phyloP scores from a whole-genome alignment of 2,113 vertebrate genomes.

The Pseudolaguvia tuberculata region DNA sequence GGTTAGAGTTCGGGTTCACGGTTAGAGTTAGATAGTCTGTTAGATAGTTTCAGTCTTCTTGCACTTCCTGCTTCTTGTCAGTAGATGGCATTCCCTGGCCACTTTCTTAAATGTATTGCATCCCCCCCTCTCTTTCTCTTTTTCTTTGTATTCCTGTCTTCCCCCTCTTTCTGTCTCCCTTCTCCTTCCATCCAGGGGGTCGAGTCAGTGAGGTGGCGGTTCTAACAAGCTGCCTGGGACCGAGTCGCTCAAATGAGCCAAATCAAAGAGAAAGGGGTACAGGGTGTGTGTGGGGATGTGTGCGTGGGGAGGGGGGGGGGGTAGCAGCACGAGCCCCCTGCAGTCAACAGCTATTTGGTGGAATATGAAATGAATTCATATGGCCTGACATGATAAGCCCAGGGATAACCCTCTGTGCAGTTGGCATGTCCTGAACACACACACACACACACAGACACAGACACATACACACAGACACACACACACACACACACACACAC shows the following conservation, averaged over 20 bases:
- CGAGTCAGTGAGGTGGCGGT: conserved; percentile 74
- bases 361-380: conserved; percentile 76
- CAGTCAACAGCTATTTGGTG: conserved; percentile 69
- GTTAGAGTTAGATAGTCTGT: not conserved
- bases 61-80: conserved; percentile 56
- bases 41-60: not conserved
- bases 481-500: conserved; percentile 16
- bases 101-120: conserved; percentile 54
- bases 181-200: conserved; percentile 66
- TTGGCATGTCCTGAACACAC: conserved; percentile 45
- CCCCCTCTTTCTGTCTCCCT: conserved; percentile 17
- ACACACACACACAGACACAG: conserved; percentile 41
- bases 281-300: no score
- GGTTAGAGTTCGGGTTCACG: no score
- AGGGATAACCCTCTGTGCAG: conserved; percentile 62
- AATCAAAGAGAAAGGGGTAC: conserved; percentile 74
- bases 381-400: conserved; percentile 69
- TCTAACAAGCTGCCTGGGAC: conserved; percentile 76
- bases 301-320: conserved; percentile 62
- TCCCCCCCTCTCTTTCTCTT: conserved; percentile 48
- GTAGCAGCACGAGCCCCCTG: conserved; percentile 68
- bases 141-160: conserved; percentile 15
- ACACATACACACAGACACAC: not conserved
- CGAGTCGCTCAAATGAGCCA: conserved; percentile 73
- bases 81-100: conserved; percentile 70